A percentile compares a stretch with the other conserved stretches of the same genome.
Evolutionary conservation across 2,113 vertebrate genomes (phyloP).

Genomic region (Colaptes auratus): DNA sequence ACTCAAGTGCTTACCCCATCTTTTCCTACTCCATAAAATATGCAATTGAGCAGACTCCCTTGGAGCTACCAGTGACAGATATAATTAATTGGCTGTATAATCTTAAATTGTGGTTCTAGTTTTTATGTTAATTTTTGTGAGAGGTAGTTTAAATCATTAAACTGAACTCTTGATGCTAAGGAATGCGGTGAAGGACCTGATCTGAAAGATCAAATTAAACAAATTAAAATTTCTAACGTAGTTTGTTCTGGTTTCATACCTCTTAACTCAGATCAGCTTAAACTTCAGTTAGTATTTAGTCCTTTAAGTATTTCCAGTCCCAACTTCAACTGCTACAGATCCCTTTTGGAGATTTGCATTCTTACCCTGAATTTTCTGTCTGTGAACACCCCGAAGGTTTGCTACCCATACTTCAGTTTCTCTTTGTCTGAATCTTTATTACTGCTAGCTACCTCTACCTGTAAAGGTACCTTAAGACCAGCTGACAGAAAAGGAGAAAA

Average conservation of each 20-base stretch:
- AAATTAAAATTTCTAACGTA: slow-evolving; percentile 2
- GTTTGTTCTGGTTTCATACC: not conserved
- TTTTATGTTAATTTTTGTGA: slow-evolving; percentile 51
- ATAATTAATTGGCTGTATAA: slow-evolving; percentile 52
- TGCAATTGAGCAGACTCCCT: slow-evolving; percentile 13
- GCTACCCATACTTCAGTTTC: not conserved
- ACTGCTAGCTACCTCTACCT: not conserved
- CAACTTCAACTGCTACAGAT: not conserved
- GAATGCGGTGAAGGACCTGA: not conserved
- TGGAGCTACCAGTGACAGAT: slow-evolving; percentile 22
- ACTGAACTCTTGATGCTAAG: not conserved
- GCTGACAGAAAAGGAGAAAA: not conserved
- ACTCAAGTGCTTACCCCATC: not conserved
- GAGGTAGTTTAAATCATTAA: slow-evolving; percentile 52
- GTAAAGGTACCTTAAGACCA: not conserved
- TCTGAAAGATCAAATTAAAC: not conserved
- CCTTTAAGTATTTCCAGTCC: not conserved
- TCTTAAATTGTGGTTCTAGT: slow-evolving; percentile 13
- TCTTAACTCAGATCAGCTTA: not conserved
- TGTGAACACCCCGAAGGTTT: not conserved
- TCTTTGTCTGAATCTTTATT: not conserved
- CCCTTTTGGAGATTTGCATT: not conserved
- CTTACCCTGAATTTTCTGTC: not conserved
- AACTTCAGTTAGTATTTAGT: not conserved
- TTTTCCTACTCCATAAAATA: slow-evolving; percentile 46